Evolutionary conservation across 2,113 vertebrate genomes (phyloP).

Genomic region (Lampris incognitus): DNA sequence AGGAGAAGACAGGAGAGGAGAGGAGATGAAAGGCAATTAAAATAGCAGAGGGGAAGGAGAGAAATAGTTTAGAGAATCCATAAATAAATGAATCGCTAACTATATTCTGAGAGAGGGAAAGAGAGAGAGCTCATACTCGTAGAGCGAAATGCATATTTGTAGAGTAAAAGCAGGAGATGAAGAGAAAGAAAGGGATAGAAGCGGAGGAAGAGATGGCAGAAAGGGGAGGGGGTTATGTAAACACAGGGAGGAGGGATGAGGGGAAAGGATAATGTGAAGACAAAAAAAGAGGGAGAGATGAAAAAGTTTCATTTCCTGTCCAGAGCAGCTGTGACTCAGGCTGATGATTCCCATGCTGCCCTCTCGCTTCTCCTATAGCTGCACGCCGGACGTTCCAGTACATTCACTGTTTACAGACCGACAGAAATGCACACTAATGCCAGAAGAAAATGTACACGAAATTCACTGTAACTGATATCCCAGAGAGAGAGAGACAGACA

Average conservation of each 20-base stretch:
- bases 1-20: no score
- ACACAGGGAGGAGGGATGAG: background rate
- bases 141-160: no score
- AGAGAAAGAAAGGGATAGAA: no score
- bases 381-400: constrained; percentile 45
- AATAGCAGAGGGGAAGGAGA: no score
- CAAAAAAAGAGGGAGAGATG: background rate
- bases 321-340: constrained; percentile 25
- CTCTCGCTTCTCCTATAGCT: constrained; percentile 10
- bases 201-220: background rate
- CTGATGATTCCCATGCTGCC: constrained; percentile 8
- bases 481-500: background rate
- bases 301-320: constrained; percentile 49
- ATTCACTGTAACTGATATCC: background rate
- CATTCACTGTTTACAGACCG: constrained; percentile 30
- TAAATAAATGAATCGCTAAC: no score
- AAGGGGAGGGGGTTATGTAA: background rate
- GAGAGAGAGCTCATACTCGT: no score
- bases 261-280: constrained; percentile 4
- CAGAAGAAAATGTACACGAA: constrained; percentile 8
- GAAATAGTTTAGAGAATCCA: no score
- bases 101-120: no score
- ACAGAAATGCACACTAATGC: constrained; percentile 29
- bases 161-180: no score
- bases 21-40: no score